Percentiles rank a stretch among this genome's conserved stretches.
Evolutionary conservation across 1,140 invertebrate species (phyloP).

Genomic region (Armadillidium nasatum): DNA sequence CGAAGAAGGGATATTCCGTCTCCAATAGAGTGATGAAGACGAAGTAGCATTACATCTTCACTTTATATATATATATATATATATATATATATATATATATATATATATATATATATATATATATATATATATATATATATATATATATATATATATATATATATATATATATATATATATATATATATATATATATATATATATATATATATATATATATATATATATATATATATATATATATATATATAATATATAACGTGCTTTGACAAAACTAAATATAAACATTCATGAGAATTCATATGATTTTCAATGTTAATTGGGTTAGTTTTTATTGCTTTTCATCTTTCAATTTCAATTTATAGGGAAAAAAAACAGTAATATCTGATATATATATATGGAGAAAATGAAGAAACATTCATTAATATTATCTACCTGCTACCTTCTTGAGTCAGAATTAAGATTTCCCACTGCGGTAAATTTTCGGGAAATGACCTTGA

Average conservation of each 20-base stretch:
- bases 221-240: constrained; percentile 13
- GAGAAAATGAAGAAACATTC: too few species aligned
- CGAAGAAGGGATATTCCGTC: neutral
- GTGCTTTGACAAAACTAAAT: too few species aligned
- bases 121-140: neutral
- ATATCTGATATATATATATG: constrained; percentile 6
- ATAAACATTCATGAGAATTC: too few species aligned
- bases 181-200: constrained; percentile 10
- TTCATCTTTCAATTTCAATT: too few species aligned
- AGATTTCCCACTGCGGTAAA: too few species aligned
- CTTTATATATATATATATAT: constrained; percentile 1
- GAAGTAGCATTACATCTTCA: neutral
- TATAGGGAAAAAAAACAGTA: too few species aligned
- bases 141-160: constrained; percentile 2
- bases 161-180: constrained; percentile 15
- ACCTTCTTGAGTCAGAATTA: too few species aligned
- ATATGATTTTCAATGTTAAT: too few species aligned
- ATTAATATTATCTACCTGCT: too few species aligned
- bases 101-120: neutral
- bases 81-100: neutral
- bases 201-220: constrained; percentile 12
- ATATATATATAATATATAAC: neutral
- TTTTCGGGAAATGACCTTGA: too few species aligned
- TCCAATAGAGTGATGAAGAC: neutral
- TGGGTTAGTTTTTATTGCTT: too few species aligned